Percentiles rank a stretch among this genome's conserved stretches.
Evolutionary conservation across 64 coral and sea anemone genomes (phyloP).

Genomic region (Actinia equina): DNA sequence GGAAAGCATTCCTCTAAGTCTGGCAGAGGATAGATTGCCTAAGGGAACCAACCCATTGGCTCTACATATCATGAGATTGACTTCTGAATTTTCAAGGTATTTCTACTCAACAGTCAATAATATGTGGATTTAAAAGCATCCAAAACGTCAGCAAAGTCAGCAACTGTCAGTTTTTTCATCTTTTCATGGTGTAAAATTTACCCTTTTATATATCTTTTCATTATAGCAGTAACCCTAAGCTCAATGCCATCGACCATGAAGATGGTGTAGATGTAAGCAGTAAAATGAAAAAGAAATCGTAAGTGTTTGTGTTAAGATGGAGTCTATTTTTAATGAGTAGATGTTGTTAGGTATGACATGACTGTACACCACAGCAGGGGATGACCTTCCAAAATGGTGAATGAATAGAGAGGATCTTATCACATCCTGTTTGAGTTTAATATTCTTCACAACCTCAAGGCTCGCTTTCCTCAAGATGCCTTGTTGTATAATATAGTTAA

Average conservation of each 20-base stretch:
- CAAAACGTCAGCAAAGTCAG: no score
- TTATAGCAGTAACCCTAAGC: constrained; percentile 69
- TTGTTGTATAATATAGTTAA: no score
- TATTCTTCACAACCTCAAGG: no score
- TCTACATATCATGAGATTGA: constrained; percentile 95
- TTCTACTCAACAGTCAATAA: neutral
- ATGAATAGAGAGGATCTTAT: no score
- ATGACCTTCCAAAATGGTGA: no score
- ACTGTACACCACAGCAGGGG: no score
- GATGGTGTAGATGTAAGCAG: constrained; percentile 73
- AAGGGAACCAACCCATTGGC: constrained; percentile 93
- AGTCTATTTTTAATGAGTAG: neutral
- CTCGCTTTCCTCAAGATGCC: no score
- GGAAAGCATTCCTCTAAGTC: constrained; percentile 86
- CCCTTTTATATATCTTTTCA: neutral
- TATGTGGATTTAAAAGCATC: neutral
- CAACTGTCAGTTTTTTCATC: no score
- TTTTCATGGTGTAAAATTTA: no score
- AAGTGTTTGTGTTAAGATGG: constrained; percentile 8
- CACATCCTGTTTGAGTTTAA: no score
- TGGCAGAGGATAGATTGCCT: constrained; percentile 89
- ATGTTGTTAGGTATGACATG: no score
- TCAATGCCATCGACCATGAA: constrained; percentile 62
- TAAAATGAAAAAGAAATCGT: constrained; percentile 87
- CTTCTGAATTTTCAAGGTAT: constrained; percentile 94